Conservation (phyloP, 2,888 invertebrate species). For the Acanthoscelides obtectus region DNA sequence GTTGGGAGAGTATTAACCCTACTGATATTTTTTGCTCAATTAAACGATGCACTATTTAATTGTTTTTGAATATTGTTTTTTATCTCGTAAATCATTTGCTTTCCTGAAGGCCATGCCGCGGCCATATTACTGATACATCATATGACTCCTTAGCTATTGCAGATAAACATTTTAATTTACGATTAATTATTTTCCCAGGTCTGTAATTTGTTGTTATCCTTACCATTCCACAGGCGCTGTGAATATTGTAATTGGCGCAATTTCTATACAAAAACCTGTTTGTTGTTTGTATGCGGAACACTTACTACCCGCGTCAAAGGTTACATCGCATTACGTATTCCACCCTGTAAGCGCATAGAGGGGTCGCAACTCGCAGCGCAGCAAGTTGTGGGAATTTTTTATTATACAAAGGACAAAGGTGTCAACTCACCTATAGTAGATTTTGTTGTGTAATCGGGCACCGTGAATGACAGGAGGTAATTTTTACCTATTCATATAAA, state of each 20-base stretch:
- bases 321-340: neutral
- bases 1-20: too few relatives aligned
- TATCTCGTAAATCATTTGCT: too few relatives aligned
- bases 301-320: neutral
- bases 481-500: neutral
- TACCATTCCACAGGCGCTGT: neutral
- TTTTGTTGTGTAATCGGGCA: neutral
- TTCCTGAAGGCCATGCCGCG: too few relatives aligned
- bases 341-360: neutral
- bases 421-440: neutral
- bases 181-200: neutral
- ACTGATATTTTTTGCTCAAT: too few relatives aligned
- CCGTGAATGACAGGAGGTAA: neutral
- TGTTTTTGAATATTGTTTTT: too few relatives aligned
- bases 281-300: neutral
- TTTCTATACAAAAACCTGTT: neutral
- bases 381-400: conserved; percentile 20
- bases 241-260: neutral
- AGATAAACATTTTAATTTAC: neutral
- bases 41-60: too few relatives aligned
- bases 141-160: too few relatives aligned
- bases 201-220: neutral
- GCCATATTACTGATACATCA: too few relatives aligned
- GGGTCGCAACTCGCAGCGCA: conserved; percentile 16
- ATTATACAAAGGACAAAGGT: neutral